Evolutionary conservation across 1,140 invertebrate species (phyloP).

Genomic region (Cepaea nemoralis): DNA sequence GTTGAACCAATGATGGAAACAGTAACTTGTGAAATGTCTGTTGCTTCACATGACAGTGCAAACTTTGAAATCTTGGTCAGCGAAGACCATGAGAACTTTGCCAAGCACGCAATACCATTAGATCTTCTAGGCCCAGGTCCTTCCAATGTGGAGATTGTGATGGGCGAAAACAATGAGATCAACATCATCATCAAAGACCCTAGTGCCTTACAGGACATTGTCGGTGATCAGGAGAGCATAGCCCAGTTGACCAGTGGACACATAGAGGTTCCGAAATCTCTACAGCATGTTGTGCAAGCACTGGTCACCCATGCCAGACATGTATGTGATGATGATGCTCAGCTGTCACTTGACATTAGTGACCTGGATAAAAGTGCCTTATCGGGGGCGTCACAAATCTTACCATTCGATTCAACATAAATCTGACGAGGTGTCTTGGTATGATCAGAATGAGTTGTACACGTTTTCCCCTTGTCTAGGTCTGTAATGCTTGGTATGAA

Average conservation of each 20-base stretch:
- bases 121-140: constrained; percentile 10
- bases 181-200: constrained; percentile 41
- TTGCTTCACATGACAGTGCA: constrained; percentile 7
- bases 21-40: constrained; percentile 1
- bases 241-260: background rate
- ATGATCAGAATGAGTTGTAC: no score
- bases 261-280: background rate
- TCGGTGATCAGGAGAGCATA: constrained; percentile 9
- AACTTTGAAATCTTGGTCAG: constrained; percentile 34
- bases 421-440: no score
- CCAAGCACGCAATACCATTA: constrained; percentile 15
- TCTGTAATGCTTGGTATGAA: no score
- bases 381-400: background rate
- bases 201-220: constrained; percentile 10
- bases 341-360: background rate
- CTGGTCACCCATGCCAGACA: constrained; percentile 15
- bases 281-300: constrained; percentile 23
- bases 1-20: constrained; percentile 16
- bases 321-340: background rate
- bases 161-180: constrained; percentile 40
- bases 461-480: no score
- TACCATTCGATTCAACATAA: background rate
- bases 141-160: constrained; percentile 35
- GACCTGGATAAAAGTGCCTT: constrained; percentile 20
- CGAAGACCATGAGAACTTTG: constrained; percentile 32